phyloP scores from a whole-genome alignment of 2,797 vertebrate species.

The Rhynchotus rufescens region DNA sequence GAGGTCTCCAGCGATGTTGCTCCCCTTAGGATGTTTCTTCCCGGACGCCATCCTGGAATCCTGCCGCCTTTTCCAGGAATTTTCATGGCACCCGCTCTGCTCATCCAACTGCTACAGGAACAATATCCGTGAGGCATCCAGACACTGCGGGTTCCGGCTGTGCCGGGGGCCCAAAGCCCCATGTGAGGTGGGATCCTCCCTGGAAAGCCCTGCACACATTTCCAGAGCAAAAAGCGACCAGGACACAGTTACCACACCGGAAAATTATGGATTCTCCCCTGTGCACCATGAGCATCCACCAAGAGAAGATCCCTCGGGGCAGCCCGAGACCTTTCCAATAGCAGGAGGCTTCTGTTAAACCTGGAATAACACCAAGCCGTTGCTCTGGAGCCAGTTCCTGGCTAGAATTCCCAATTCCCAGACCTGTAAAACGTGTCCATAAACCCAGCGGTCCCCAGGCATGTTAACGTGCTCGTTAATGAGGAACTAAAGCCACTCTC shows the following conservation, averaged over 20 bases:
- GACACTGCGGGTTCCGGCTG: not conserved
- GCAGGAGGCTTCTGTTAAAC: not conserved
- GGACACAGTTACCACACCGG: not conserved
- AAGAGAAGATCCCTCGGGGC: not conserved
- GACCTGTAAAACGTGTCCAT: not conserved
- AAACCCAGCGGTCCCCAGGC: conserved; percentile 11
- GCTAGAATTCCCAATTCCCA: too few species aligned
- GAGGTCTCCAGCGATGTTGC: not conserved
- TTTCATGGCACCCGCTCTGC: not conserved
- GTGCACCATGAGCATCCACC: too few species aligned
- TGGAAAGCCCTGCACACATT: fast-evolving
- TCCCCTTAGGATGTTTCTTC: not conserved
- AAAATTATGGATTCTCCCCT: not conserved
- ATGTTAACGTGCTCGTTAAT: not conserved
- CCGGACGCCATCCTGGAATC: not conserved
- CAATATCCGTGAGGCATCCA: fast-evolving
- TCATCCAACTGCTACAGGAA: not conserved
- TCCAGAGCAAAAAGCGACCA: not conserved
- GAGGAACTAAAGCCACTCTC: not conserved
- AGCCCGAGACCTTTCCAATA: not conserved
- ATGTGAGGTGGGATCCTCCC: not conserved
- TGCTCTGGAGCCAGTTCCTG: not conserved
- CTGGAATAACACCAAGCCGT: not conserved
- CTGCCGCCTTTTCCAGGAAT: not conserved
- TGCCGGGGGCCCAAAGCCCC: not conserved